Evolutionary conservation across 1,140 invertebrate genomes (phyloP).

Genomic region (Drosophila miranda): DNA sequence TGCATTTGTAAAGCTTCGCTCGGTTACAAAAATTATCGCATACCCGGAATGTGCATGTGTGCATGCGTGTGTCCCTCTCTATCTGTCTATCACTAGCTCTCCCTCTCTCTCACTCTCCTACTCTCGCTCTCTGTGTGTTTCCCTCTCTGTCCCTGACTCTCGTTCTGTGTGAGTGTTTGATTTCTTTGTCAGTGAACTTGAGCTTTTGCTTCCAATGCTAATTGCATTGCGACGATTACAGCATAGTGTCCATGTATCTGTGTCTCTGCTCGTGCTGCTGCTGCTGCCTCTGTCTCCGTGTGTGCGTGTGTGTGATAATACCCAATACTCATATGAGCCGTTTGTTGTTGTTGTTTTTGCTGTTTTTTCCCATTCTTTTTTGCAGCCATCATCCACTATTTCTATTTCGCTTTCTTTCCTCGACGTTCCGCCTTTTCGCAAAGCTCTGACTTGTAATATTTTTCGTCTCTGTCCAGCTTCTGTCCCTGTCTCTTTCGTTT

Average conservation of each 20-base stretch:
- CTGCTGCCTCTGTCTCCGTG: neutral
- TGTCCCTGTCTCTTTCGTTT: conserved; percentile 9
- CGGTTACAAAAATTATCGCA: conserved; percentile 70
- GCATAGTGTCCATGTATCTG: conserved; percentile 50
- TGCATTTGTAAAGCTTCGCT: conserved; percentile 78
- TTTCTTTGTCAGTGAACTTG: conserved; percentile 80
- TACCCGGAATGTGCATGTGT: conserved; percentile 14
- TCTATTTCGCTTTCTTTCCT: conserved; percentile 33
- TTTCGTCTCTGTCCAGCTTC: conserved; percentile 22
- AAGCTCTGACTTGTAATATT: conserved; percentile 67
- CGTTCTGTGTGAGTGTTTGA: conserved; percentile 49
- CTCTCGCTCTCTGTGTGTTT: conserved; percentile 8
- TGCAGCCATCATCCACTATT: no score
- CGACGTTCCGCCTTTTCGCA: conserved; percentile 52
- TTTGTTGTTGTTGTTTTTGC: conserved; percentile 35
- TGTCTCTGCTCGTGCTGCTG: no score
- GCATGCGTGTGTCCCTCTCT: conserved; percentile 15
- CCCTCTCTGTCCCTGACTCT: conserved; percentile 2
- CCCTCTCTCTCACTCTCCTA: neutral
- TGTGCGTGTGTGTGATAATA: conserved; percentile 65
- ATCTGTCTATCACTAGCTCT: conserved; percentile 4
- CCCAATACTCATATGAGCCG: conserved; percentile 54
- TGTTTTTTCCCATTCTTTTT: neutral
- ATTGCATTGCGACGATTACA: conserved; percentile 80
- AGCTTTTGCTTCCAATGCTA: conserved; percentile 73